Percentiles rank a stretch among this genome's conserved stretches.
phyloP scores from a whole-genome alignment of 2,797 vertebrate genomes.

The Hapalemur alaotrensis region DNA sequence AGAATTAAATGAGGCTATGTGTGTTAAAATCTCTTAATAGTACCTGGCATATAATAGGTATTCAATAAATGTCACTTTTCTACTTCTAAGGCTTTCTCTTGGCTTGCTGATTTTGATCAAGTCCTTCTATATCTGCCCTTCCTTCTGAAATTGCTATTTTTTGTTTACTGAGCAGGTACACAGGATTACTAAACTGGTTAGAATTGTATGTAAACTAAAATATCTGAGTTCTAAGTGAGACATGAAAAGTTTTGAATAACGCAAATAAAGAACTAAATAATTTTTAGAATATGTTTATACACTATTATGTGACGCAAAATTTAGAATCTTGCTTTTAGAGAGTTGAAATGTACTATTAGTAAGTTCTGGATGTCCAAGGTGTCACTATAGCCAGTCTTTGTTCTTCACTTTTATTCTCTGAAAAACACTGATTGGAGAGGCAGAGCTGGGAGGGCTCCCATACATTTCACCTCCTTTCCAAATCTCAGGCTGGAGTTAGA shows the following conservation, averaged over 20 bases:
- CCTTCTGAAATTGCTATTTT: background rate
- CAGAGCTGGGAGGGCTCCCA: background rate
- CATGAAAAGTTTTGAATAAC: background rate
- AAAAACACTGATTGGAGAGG: background rate
- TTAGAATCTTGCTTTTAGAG: background rate
- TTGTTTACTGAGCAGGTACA: background rate
- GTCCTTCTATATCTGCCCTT: background rate
- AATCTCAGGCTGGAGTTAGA: background rate
- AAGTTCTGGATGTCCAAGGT: background rate
- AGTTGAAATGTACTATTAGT: background rate
- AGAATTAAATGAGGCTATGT: background rate
- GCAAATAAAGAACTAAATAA: background rate
- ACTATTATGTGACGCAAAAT: background rate
- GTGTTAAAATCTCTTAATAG: background rate
- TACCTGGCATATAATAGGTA: background rate
- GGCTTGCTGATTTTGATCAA: background rate
- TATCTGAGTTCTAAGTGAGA: background rate
- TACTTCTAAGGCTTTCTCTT: background rate
- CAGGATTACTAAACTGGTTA: background rate
- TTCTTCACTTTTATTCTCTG: background rate
- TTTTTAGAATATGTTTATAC: too few species aligned
- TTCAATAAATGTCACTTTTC: background rate
- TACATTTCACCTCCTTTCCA: too few species aligned
- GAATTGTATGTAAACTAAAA: background rate
- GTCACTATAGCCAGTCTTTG: background rate